Base-by-base conservation (phyloP, 1,140 invertebrate genomes). In the Ruditapes philippinarum region DNA sequence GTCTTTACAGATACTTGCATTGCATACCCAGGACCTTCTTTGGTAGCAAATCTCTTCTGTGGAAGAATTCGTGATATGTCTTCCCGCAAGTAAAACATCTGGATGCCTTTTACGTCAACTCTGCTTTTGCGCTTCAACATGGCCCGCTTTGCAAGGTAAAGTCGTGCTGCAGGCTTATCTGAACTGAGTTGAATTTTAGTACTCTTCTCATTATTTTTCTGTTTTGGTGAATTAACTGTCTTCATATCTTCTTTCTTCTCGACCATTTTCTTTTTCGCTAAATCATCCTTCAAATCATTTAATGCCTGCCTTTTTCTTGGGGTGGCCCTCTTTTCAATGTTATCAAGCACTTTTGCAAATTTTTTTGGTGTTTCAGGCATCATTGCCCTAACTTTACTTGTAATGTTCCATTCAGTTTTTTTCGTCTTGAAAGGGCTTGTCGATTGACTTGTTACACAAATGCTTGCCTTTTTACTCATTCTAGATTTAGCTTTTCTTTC, bases 1-100 rank as follows among this genome's bases (percentile, higher is more conserved):
- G 73, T 28, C 28, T 70, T 85, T 3, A 89, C 38, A 25, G 81
- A 79, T 11, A 85, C 60, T 74, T 89, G 88, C 81, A 90, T 85
- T 0, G 25, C 73, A 80, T 85, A 85, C 0, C 74, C 82, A 17
- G 88, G 49, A 1, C 81, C 88, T 7, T 78, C 28, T 42, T 90
- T 90, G 1, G 70, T 85, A 28, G 82, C 88, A 65, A 70, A 85
- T 80, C 74, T 45, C 42, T 85, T 90, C 25, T 79, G n/a, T 2
- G 88, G 73, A 7, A 80, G 74, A 11, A 70, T 40, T 11, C 73
- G 19, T 22, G 82, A 85, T 17, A 90, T 76, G n/a, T 85, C 57
- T 49, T 49, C 7, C 1, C 70, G 38, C 68, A 54, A 19, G 28
- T 85, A 74, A 57, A 85, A 85, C 7, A 54, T 36, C 31, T 76